Percentiles rank a stretch among this genome's conserved stretches.
These are phyloP conservation scores for Apis cerana DNA, from an alignment of 1,140 invertebrate genomes.

Conservation along the genomic window DNA sequence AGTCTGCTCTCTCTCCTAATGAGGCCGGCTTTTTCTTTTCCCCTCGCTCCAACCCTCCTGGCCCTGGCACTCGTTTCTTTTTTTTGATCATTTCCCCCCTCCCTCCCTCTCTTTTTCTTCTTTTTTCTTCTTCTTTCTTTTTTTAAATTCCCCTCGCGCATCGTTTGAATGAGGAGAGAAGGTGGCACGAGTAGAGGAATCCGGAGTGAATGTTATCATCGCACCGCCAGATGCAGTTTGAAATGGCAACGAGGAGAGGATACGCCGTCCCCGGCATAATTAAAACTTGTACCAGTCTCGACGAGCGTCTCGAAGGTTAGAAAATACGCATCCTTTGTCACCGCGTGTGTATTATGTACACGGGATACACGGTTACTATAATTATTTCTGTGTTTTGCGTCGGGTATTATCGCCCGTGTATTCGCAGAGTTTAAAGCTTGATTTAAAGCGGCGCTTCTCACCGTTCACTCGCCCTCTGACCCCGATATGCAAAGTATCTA, in stretches of 20 bases:
- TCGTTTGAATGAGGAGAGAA: constrained; percentile 51
- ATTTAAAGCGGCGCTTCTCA: no score
- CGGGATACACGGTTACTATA: neutral
- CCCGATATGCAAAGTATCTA: no score
- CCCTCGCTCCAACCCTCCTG: neutral
- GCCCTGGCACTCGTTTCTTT: constrained; percentile 16
- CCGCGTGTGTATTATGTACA: neutral
- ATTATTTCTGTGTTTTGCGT: constrained; percentile 1
- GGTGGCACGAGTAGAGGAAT: constrained; percentile 36
- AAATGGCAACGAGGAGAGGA: constrained; percentile 53
- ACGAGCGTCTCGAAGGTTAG: constrained; percentile 50
- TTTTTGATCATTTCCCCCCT: constrained; percentile 28
- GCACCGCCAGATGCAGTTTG: constrained; percentile 59
- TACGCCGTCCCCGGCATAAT: constrained; percentile 55
- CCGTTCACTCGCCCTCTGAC: no score
- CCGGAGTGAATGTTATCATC: constrained; percentile 61
- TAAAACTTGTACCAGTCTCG: constrained; percentile 57
- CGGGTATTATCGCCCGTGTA: constrained; percentile 10
- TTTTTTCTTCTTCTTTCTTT: neutral
- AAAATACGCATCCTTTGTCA: constrained; percentile 41
- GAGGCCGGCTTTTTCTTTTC: constrained; percentile 70
- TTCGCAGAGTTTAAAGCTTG: no score
- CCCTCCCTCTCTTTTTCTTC: neutral
- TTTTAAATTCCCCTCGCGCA: neutral
- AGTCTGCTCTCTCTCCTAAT: constrained; percentile 70